Conservation (phyloP, 2,888 invertebrate genomes). For the Diploptera punctata region DNA sequence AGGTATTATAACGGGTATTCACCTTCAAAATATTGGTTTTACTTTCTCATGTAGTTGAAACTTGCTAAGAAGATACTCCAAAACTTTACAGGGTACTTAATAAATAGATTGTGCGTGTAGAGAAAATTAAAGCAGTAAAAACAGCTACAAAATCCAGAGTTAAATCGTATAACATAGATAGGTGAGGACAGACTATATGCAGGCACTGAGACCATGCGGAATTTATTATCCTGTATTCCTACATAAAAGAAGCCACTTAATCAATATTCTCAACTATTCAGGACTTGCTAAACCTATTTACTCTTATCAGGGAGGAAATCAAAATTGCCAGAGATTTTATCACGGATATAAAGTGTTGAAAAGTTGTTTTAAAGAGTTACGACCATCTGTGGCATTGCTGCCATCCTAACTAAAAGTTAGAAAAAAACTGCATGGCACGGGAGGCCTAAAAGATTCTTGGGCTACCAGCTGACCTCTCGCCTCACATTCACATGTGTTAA, state of each 20-base stretch:
- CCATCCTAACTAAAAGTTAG: no score
- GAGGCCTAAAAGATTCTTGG: no score
- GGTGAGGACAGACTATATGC: neutral
- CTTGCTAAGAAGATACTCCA: neutral
- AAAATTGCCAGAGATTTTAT: no score
- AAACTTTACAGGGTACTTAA: constrained; percentile 1
- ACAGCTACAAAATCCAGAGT: neutral
- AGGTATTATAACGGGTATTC: neutral
- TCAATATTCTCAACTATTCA: no score
- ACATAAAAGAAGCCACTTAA: neutral
- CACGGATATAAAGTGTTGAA: no score
- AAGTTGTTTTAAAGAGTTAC: no score
- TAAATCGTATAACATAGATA: constrained; percentile 2
- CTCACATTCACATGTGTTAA: no score
- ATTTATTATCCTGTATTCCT: constrained; percentile 4
- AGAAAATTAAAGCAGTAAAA: constrained; percentile 9
- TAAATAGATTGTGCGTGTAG: constrained; percentile 11
- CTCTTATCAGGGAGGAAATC: no score
- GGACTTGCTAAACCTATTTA: no score
- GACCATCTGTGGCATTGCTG: no score
- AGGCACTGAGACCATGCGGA: neutral
- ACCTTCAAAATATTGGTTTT: neutral
- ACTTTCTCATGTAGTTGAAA: neutral
- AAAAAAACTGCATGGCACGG: no score
- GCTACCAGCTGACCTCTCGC: no score